These are phyloP conservation scores for Acipenser transmontanus DNA, from an alignment of 2,797 vertebrate species.

Conservation along the genomic window DNA sequence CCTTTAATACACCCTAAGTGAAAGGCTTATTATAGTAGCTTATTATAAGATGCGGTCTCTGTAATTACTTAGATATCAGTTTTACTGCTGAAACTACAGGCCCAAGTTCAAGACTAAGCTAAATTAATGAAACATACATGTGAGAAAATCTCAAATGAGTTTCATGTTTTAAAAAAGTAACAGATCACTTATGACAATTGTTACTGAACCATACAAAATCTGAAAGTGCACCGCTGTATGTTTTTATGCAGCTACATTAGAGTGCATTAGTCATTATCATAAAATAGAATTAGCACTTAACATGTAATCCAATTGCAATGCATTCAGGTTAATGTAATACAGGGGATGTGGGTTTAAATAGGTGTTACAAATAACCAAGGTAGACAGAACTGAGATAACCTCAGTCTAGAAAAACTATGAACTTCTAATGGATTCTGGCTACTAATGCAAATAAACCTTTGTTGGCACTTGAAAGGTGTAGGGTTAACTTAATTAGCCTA, in stretches of 20 bases:
- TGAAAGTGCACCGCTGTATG: slow-evolving; percentile 6
- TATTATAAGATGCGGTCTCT: slow-evolving; percentile 26
- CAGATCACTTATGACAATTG: slow-evolving; percentile 24
- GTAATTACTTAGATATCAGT: slow-evolving; percentile 31
- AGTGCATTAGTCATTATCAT: too few species aligned
- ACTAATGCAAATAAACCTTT: too few species aligned
- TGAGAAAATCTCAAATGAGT: slow-evolving; percentile 8
- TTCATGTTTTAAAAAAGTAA: slow-evolving; percentile 6
- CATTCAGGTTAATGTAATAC: too few species aligned
- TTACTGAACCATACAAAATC: slow-evolving; percentile 15
- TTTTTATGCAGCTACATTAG: slow-evolving; percentile 7
- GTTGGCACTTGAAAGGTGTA: too few species aligned
- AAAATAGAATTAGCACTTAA: too few species aligned
- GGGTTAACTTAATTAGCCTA: too few species aligned
- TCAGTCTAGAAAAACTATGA: too few species aligned
- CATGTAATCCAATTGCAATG: too few species aligned
- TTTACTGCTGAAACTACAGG: slow-evolving; percentile 42
- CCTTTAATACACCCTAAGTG: slow-evolving; percentile 29
- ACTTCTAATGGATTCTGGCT: too few species aligned
- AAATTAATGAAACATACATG: slow-evolving; percentile 34
- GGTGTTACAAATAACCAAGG: too few species aligned
- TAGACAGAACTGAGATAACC: too few species aligned
- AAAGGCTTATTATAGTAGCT: slow-evolving; percentile 27
- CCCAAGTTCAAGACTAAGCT: slow-evolving; percentile 23
- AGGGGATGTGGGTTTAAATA: too few species aligned